These are phyloP conservation scores for Neosilurus hyrtlii DNA, from an alignment of 2,797 vertebrate genomes.

Conservation along the genomic window DNA sequence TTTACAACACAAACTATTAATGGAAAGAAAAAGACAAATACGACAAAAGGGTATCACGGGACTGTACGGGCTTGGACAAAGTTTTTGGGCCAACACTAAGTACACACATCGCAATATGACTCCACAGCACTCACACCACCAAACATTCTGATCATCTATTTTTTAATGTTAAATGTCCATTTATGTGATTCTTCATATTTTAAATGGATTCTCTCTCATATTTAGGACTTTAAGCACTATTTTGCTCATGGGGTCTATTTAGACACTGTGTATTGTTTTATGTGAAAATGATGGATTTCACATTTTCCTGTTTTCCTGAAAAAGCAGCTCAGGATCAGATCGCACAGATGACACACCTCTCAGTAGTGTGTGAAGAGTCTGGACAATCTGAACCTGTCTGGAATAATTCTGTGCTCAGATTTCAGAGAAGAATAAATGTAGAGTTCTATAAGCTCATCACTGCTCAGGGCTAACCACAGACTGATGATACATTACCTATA, in stretches of 20 bases:
- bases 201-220: background rate
- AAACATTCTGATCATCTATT: background rate
- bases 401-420: background rate
- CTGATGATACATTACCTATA: slow-evolving; percentile 78
- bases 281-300: background rate
- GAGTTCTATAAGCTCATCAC: background rate
- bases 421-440: background rate
- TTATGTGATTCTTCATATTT: background rate
- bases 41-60: background rate
- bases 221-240: background rate
- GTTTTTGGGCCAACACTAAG: background rate
- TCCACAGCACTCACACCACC: background rate
- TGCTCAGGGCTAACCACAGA: background rate
- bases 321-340: background rate
- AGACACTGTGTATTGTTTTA: background rate
- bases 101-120: background rate
- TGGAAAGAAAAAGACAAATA: background rate
- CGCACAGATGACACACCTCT: background rate
- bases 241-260: background rate
- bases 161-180: background rate
- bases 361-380: background rate
- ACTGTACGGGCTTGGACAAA: background rate
- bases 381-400: background rate
- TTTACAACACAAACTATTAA: background rate
- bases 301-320: background rate